Evolutionary conservation across 2,113 vertebrate genomes (phyloP).

Genomic region (Nibea albiflora): DNA sequence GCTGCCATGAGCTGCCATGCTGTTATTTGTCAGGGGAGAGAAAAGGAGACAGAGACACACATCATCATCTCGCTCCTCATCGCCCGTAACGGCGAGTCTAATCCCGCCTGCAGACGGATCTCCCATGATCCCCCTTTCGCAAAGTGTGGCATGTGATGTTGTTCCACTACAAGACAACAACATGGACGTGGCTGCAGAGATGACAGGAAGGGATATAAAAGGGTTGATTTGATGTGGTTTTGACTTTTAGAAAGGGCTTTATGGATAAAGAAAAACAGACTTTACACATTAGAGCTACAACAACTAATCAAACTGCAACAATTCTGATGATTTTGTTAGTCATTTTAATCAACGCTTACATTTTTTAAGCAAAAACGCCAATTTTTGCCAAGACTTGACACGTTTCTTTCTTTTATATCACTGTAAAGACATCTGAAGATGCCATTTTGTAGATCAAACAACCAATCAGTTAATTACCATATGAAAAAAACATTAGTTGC

Average conservation of each 20-base stretch:
- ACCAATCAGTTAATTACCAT: not conserved
- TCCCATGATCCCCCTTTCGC: conserved; percentile 61
- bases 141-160: conserved; percentile 56
- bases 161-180: conserved; percentile 60
- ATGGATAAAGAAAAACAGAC: not conserved
- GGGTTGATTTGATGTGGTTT: conserved; percentile 14
- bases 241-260: not conserved
- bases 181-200: conserved; percentile 34
- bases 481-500: not conserved
- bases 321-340: not conserved
- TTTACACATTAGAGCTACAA: not conserved
- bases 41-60: conserved; percentile 74
- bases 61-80: conserved; percentile 73
- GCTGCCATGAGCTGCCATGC: conserved; percentile 70
- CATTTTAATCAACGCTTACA: not conserved
- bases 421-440: not conserved
- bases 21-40: conserved; percentile 77
- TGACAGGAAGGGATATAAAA: conserved; percentile 23
- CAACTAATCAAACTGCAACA: not conserved
- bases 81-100: conserved; percentile 67
- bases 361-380: not conserved
- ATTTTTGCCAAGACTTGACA: not conserved
- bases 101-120: conserved; percentile 70
- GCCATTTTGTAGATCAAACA: not conserved
- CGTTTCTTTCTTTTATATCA: not conserved